phyloP scores from a whole-genome alignment of 2,113 vertebrate species.

The Bambusicola thoracicus region DNA sequence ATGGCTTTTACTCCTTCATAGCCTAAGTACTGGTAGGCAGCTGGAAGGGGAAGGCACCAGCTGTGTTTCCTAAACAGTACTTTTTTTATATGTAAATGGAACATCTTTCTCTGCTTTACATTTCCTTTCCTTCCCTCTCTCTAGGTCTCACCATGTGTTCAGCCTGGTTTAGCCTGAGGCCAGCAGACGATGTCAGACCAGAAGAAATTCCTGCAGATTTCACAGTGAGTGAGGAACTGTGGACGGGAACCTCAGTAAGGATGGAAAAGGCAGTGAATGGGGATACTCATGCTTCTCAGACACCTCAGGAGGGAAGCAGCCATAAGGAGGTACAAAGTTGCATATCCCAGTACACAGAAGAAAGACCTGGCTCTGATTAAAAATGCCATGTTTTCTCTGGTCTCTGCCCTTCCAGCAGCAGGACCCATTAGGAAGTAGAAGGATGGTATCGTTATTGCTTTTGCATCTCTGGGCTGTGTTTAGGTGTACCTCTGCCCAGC shows the following conservation, averaged over 20 bases:
- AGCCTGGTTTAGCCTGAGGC: conserved; percentile 15
- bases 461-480: neutral
- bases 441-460: neutral
- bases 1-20: neutral
- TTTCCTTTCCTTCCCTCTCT: conserved; percentile 26
- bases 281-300: neutral
- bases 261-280: neutral
- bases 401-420: neutral
- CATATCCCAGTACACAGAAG: neutral
- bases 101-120: conserved; percentile 57
- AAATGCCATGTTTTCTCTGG: neutral
- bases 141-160: conserved; percentile 29
- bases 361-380: neutral
- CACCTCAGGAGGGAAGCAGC: neutral
- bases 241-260: neutral
- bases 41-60: conserved; percentile 39
- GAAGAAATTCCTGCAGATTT: conserved; percentile 22
- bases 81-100: conserved; percentile 59
- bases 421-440: neutral
- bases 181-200: conserved; percentile 6
- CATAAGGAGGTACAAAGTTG: neutral
- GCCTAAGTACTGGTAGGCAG: conserved; percentile 4
- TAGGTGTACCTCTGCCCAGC: neutral
- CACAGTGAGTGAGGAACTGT: neutral
- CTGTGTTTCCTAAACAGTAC: conserved; percentile 40